Evolutionary conservation across 2,113 vertebrate species (phyloP), one percentile per base, ranked within the genome.

Genomic region (Indicator maculatus): DNA sequence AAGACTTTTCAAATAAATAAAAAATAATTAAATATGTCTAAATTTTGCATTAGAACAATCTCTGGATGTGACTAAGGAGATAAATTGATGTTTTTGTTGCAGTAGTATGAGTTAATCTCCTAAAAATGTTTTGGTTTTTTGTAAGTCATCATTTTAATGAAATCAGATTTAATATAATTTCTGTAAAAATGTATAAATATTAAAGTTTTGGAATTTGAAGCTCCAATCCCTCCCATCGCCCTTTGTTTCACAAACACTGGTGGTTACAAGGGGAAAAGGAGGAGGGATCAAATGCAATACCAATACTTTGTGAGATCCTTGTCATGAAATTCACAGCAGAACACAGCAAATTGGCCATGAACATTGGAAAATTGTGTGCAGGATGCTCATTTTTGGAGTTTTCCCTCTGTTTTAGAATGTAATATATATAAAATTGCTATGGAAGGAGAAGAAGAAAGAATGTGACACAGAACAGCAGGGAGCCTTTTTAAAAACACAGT

Each of bases 341-440:
- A 95, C 1, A 4, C 78, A 74, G 81, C 65, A 94, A 97, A 96
- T 94, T 95, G 93, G 74, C 93, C 81, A 60, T 93, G 84, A 95
- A 97, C 41, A 36, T 81, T 79, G 78, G 88, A 92, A 88, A 95
- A 92, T 85, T 87, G 83, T 90, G 81, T 78, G 75, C 83, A 86
- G 87, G 85, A 85, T 94, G 90, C 90, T 94, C 67, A 47, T 93
- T 95, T 95, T 83, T 89, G 26, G 90, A 94, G 78, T 95, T 95
- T 95, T 67, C 69, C 88, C 94, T 90, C 93, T 95, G 93, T 96
- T 95, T 95, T 83, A 84, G 92, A 96, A 80, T 2, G 38, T 88
- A 93, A 96, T 95, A 83, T 83, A 95, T 95, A 92, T 84, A 80
- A 96, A 95, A 96, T 97, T 92, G 91, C 84, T 71, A 56, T 78